A percentile compares a stretch with the other conserved stretches of the same genome.
Conservation (phyloP, 2,888 invertebrate species). For the Mellilla xanthometata region DNA sequence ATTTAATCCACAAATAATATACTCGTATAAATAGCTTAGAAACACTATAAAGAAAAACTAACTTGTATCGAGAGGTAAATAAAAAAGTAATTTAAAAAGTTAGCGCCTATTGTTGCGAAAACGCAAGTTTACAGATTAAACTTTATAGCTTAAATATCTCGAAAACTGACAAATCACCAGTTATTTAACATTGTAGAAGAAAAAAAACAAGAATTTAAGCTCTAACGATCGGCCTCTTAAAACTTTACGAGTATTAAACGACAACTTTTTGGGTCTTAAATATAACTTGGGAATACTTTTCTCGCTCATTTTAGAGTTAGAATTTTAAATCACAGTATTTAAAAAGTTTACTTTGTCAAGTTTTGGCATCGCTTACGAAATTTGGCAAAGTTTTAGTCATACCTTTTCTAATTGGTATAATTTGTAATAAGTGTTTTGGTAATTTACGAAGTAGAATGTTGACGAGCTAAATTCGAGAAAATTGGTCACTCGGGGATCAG, state of each 20-base stretch:
- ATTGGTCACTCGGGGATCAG: not conserved
- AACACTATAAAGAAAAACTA: too few relatives aligned
- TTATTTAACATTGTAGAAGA: constrained; percentile 29
- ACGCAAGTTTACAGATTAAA: not conserved
- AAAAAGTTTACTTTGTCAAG: constrained; percentile 26
- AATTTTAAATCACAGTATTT: constrained; percentile 30
- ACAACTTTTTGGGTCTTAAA: constrained; percentile 24
- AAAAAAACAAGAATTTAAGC: constrained; percentile 29
- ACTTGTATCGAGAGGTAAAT: too few relatives aligned
- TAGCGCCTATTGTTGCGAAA: too few relatives aligned
- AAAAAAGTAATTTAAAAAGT: not conserved
- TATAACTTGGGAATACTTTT: constrained; percentile 28
- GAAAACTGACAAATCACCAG: constrained; percentile 28
- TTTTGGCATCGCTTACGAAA: constrained; percentile 10
- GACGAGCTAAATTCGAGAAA: not conserved
- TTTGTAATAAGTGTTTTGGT: constrained; percentile 6
- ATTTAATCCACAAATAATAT: too few relatives aligned
- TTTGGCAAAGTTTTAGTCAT: constrained; percentile 10
- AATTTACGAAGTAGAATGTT: not conserved
- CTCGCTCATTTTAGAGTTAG: constrained; percentile 22
- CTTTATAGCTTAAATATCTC: not conserved
- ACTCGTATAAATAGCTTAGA: too few relatives aligned
- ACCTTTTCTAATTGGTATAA: constrained; percentile 14
- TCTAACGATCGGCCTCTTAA: constrained; percentile 29
- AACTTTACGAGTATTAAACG: constrained; percentile 26